These are phyloP conservation scores for Rhyacophila evoluta DNA, from an alignment of 2,888 invertebrate genomes.

Conservation along the genomic window DNA sequence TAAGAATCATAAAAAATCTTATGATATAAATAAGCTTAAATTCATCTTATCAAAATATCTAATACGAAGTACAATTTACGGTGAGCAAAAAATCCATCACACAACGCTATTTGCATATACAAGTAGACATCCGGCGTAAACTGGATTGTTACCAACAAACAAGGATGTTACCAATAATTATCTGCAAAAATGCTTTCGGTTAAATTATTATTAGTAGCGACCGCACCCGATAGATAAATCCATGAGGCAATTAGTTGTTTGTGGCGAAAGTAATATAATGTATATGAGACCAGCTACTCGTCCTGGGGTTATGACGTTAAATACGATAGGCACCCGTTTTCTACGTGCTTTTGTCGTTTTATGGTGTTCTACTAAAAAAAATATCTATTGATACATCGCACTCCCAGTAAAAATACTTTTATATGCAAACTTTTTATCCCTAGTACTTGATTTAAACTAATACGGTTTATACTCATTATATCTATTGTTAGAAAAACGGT, in stretches of 20 bases:
- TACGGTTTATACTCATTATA: no score
- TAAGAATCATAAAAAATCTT: no score
- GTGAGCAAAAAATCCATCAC: not conserved
- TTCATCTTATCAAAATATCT: not conserved
- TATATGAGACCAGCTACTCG: not conserved
- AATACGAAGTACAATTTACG: not conserved
- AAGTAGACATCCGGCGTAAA: conserved; percentile 14
- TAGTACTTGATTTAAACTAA: no score
- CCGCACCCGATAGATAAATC: conserved; percentile 18
- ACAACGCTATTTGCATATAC: conserved; percentile 6
- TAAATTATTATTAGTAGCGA: conserved; percentile 17
- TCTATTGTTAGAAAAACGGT: no score
- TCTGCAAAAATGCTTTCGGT: conserved; percentile 4
- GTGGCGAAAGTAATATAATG: conserved; percentile 15
- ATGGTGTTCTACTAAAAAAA: not conserved
- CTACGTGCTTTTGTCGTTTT: not conserved
- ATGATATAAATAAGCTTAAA: no score
- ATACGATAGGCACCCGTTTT: conserved; percentile 2
- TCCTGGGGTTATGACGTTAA: not conserved
- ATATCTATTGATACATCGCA: no score
- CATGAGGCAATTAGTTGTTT: conserved; percentile 6
- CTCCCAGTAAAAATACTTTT: no score
- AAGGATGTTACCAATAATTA: conserved; percentile 19
- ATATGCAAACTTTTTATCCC: no score
- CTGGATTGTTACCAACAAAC: conserved; percentile 9